Base-by-base conservation (phyloP, 2,797 vertebrate genomes). In the Phoxinus dragarum region DNA sequence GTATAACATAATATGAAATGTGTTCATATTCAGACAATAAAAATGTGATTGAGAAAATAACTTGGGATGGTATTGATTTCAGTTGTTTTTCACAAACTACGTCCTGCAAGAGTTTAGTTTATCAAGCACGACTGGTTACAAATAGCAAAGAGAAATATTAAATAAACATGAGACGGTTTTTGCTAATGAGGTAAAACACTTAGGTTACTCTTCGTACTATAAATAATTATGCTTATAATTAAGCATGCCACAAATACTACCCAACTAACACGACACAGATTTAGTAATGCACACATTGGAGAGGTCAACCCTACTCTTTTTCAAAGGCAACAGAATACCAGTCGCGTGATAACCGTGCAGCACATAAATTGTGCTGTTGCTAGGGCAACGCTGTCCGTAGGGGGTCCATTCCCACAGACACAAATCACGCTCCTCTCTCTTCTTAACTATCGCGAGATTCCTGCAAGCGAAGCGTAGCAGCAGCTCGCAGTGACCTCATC, bases 401-500 rank as follows among this genome's bases (percentile, higher is more conserved):
- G 69, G 74, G 68, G 72, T 52, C 67, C 59, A 77, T 86, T 80
- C 82, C 84, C 71, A 81, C 44, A 69, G 77, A 81, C 44, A 81
- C 77, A 52, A 82, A 61, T 86, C 69, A 8, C 11, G 11, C 23
- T 12, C 0, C 0, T 44, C 0, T 3, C 31, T 52, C 27, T 23
- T 84, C 17, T 40, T 21, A 23, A 47, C 11, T 91, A 84, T 95
- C 94, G 94, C 95, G 95, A 94, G 94, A 93, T 10, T 42, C 0
- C 38, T 19, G 2, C 6, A 27, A 3, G 49, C 7, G n/a, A 36
- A n/a, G 4, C 3, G 36, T 19, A 47, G 49, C 71, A 49, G 80
- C 71, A 89, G 27, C 87, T 90, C 90, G 92, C 90, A 90, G 93
- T 93, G 95, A 94, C 91, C 91, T 94, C 92, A 92, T 81, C 88